These are phyloP conservation scores for Homarus gammarus DNA, from an alignment of 2,888 invertebrate genomes.

Conservation along the genomic window DNA sequence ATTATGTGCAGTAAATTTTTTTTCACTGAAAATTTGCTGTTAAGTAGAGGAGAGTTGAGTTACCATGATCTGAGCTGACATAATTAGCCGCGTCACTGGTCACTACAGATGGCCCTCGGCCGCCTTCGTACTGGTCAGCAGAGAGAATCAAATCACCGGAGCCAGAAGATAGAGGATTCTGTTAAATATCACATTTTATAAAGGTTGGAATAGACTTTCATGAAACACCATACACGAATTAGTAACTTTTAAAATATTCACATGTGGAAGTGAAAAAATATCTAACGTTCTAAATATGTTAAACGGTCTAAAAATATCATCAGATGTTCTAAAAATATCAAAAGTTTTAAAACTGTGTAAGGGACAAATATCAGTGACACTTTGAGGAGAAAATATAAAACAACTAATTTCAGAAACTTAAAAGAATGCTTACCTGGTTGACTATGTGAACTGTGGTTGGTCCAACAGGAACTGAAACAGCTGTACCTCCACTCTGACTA, in stretches of 20 bases:
- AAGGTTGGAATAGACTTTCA: too few species aligned
- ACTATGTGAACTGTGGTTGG: slow-evolving; percentile 59
- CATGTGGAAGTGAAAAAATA: neutral
- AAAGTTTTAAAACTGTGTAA: too few species aligned
- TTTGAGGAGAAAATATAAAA: too few species aligned
- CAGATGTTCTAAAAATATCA: neutral
- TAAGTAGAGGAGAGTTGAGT: slow-evolving; percentile 47
- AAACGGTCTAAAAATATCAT: neutral
- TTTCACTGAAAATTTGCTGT: slow-evolving; percentile 47
- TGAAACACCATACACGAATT: neutral
- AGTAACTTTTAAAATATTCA: too few species aligned
- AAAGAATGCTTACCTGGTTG: slow-evolving; percentile 47
- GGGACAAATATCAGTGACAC: too few species aligned
- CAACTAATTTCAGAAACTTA: too few species aligned
- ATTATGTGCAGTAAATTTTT: neutral
- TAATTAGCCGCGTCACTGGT: slow-evolving; percentile 9
- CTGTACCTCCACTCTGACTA: neutral
- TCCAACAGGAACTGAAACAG: slow-evolving; percentile 48
- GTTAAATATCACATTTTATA: neutral
- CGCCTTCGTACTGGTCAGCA: slow-evolving; percentile 35
- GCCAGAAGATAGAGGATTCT: slow-evolving; percentile 27
- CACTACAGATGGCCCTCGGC: slow-evolving; percentile 7
- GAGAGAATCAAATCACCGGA: slow-evolving; percentile 41
- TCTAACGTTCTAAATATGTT: neutral
- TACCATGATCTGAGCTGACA: slow-evolving; percentile 16